Conservation (phyloP, 30 jellyfish, hydroid and myxozoan genomes). For the Aurelia sp. region DNA sequence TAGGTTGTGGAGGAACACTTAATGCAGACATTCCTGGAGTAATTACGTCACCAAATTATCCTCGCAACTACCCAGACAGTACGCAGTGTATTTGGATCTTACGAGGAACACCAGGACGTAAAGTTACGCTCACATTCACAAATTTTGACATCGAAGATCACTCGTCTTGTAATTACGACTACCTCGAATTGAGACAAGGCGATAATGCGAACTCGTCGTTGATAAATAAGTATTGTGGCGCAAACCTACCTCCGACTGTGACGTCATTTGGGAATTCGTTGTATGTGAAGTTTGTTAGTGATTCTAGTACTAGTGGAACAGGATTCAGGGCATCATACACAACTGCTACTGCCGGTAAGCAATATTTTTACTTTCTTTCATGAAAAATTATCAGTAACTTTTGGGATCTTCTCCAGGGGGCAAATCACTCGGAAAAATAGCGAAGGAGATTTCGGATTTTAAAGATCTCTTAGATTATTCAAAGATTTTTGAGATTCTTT, state of each 20-base stretch:
- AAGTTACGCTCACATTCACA: conserved; percentile 68
- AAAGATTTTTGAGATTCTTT: too few relatives aligned
- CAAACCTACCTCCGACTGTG: conserved; percentile 61
- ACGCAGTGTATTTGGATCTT: conserved; percentile 73
- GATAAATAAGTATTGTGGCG: conserved; percentile 55
- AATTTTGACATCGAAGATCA: conserved; percentile 60
- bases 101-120: conserved; percentile 77
- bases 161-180: conserved; percentile 68
- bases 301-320: conserved; percentile 38
- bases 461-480: too few relatives aligned
- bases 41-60: conserved; percentile 78
- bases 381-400: too few relatives aligned
- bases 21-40: conserved; percentile 63
- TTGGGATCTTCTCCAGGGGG: too few relatives aligned
- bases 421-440: too few relatives aligned
- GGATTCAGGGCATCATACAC: conserved; percentile 83
- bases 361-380: too few relatives aligned
- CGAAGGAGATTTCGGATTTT: too few relatives aligned
- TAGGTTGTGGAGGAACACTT: conserved; percentile 86
- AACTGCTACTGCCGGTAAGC: conserved; percentile 71
- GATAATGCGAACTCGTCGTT: conserved; percentile 24
- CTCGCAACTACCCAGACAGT: conserved; percentile 63
- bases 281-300: conserved; percentile 62
- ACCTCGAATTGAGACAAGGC: conserved; percentile 76
- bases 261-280: conserved; percentile 76